Evolutionary conservation across 1,140 invertebrate genomes (phyloP).

Genomic region (Thaumatotibia leucotreta): DNA sequence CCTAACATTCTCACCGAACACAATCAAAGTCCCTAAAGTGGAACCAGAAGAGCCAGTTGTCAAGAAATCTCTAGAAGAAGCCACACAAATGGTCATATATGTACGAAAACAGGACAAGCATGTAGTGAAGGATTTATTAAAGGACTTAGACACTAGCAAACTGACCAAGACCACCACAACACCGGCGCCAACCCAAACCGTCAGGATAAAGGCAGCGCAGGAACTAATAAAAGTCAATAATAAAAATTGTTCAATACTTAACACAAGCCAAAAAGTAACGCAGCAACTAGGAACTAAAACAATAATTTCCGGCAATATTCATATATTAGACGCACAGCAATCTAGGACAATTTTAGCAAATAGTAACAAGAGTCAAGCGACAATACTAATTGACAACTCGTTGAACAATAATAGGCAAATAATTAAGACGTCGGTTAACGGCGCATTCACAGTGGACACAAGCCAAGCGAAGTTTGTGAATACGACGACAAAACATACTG

Average conservation of each 20-base stretch:
- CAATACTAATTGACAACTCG: constrained; percentile 73
- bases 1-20: constrained; percentile 80
- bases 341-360: constrained; percentile 74
- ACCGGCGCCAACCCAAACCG: constrained; percentile 43
- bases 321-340: constrained; percentile 72
- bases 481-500: constrained; percentile 69
- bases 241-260: constrained; percentile 73
- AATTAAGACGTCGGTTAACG: constrained; percentile 65
- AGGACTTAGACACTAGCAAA: constrained; percentile 64
- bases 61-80: constrained; percentile 67
- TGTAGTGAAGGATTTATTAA: constrained; percentile 78
- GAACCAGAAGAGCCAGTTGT: constrained; percentile 60
- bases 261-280: constrained; percentile 65
- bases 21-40: constrained; percentile 77
- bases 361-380: constrained; percentile 69
- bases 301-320: constrained; percentile 75
- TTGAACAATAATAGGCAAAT: constrained; percentile 70
- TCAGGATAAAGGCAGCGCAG: constrained; percentile 66
- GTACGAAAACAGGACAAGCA: constrained; percentile 72
- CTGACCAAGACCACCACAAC: constrained; percentile 33
- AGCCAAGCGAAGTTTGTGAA: constrained; percentile 70
- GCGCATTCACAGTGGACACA: constrained; percentile 62
- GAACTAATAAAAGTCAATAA: constrained; percentile 69
- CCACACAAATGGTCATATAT: constrained; percentile 70
- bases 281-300: constrained; percentile 71